Conservation (phyloP, 2,113 vertebrate species). For the Larimichthys crocea region DNA sequence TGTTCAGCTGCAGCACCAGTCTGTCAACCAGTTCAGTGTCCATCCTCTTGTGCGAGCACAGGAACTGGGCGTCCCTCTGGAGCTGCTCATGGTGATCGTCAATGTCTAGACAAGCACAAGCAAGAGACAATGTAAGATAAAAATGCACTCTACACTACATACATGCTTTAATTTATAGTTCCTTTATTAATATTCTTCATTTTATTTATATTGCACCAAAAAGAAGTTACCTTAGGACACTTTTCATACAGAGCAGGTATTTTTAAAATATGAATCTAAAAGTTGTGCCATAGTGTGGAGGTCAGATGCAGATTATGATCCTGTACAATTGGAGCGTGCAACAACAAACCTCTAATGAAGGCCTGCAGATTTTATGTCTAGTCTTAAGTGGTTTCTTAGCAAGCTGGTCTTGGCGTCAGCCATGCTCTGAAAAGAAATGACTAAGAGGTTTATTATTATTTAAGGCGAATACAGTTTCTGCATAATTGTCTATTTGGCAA, state of each 20-base stretch:
- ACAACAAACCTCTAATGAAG: constrained; percentile 5
- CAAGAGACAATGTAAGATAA: not conserved
- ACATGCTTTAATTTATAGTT: not conserved
- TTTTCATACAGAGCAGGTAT: no score
- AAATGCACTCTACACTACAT: not conserved
- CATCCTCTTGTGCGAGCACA: constrained; percentile 85
- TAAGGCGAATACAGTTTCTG: constrained; percentile 8
- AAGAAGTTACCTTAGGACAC: no score
- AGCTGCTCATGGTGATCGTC: constrained; percentile 86
- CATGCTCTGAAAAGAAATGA: constrained; percentile 59
- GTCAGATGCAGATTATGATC: not conserved
- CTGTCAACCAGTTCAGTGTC: constrained; percentile 91
- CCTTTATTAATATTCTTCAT: not conserved
- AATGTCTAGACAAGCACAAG: constrained; percentile 42
- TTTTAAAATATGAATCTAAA: not conserved
- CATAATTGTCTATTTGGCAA: constrained; percentile 19
- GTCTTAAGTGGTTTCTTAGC: constrained; percentile 48
- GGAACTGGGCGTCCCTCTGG: constrained; percentile 86
- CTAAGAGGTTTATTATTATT: constrained; percentile 73
- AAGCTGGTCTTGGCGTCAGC: constrained; percentile 47
- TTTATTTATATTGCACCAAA: no score
- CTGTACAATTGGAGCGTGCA: not conserved
- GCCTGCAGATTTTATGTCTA: constrained; percentile 46
- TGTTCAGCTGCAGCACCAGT: constrained; percentile 94
- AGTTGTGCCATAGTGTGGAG: not conserved